Percentiles rank a stretch among this genome's conserved stretches.
Evolutionary conservation across 2,113 vertebrate species (phyloP).

Genomic region (Phylloscopus trochiloides): DNA sequence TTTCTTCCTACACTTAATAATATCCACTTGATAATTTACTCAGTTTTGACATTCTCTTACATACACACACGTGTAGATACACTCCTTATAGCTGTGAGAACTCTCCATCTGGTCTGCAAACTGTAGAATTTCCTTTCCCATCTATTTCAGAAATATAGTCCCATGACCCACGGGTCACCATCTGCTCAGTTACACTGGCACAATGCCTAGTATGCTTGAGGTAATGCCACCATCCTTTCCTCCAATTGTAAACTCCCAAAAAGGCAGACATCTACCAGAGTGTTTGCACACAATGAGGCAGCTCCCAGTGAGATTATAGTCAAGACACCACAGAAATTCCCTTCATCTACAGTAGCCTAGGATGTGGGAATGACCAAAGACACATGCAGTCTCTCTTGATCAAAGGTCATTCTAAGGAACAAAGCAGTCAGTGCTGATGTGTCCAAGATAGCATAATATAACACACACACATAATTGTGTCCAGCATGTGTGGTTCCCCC

Average conservation of each 20-base stretch:
- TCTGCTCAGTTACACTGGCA: constrained; percentile 80
- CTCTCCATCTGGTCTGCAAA: constrained; percentile 72
- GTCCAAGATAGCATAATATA: constrained; percentile 71
- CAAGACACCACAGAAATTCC: constrained; percentile 71
- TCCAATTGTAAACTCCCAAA: constrained; percentile 72
- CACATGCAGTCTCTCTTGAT: constrained; percentile 71
- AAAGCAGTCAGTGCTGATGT: constrained; percentile 70
- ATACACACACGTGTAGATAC: neutral
- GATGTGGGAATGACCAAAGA: constrained; percentile 76
- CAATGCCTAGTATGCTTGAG: constrained; percentile 76
- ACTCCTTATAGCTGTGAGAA: constrained; percentile 68
- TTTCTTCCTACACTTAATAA: constrained; percentile 6
- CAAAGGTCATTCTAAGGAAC: constrained; percentile 73
- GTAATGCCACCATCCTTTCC: constrained; percentile 75
- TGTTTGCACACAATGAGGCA: constrained; percentile 71
- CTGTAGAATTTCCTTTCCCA: constrained; percentile 75
- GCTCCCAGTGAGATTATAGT: constrained; percentile 73
- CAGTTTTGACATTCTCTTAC: constrained; percentile 32
- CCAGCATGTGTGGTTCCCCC: constrained; percentile 69
- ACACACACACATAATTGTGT: constrained; percentile 62
- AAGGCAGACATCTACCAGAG: constrained; percentile 71
- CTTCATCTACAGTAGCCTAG: constrained; percentile 74
- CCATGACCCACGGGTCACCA: constrained; percentile 80
- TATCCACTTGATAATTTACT: neutral
- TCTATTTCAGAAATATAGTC: constrained; percentile 76